Percentiles rank a stretch among this genome's conserved stretches.
phyloP scores from a whole-genome alignment of 2,888 invertebrate species.

The Agrilus cyanescens region DNA sequence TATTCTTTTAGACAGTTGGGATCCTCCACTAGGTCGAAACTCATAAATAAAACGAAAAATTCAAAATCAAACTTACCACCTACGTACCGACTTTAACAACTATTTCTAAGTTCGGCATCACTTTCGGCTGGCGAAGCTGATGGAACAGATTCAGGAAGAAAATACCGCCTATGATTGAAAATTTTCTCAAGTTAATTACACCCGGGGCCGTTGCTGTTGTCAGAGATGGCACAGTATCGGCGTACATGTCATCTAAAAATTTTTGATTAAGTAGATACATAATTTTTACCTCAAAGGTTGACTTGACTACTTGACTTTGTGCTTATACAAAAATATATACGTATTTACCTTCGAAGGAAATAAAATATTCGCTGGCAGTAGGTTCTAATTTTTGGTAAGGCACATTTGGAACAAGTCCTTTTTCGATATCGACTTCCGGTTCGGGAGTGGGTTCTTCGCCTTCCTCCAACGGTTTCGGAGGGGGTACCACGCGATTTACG shows the following conservation, averaged over 20 bases:
- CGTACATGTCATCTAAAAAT: constrained; percentile 38
- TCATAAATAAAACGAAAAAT: background rate
- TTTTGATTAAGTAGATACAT: background rate
- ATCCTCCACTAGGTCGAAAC: constrained; percentile 37
- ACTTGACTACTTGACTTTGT: too few relatives aligned
- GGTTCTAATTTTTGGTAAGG: constrained; percentile 28
- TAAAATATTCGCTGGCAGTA: constrained; percentile 22
- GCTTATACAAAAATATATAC: background rate
- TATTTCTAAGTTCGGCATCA: constrained; percentile 37
- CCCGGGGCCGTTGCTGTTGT: constrained; percentile 36
- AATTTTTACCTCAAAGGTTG: too few relatives aligned
- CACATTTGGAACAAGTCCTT: constrained; percentile 25
- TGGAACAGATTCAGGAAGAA: constrained; percentile 59
- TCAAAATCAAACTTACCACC: constrained; percentile 23
- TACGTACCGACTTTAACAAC: constrained; percentile 45
- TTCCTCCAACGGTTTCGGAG: constrained; percentile 5
- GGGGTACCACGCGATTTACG: constrained; percentile 12
- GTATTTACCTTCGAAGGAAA: constrained; percentile 15
- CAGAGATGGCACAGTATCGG: constrained; percentile 34
- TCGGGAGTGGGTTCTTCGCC: constrained; percentile 13
- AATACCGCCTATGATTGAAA: constrained; percentile 64
- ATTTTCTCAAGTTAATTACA: constrained; percentile 65
- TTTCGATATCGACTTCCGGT: constrained; percentile 13
- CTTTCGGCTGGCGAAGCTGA: constrained; percentile 67
- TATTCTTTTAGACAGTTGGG: constrained; percentile 47